Evolutionary conservation across 2,888 invertebrate species (phyloP), one percentile per base, ranked within the genome.

Genomic region (Heliconius charithonia): DNA sequence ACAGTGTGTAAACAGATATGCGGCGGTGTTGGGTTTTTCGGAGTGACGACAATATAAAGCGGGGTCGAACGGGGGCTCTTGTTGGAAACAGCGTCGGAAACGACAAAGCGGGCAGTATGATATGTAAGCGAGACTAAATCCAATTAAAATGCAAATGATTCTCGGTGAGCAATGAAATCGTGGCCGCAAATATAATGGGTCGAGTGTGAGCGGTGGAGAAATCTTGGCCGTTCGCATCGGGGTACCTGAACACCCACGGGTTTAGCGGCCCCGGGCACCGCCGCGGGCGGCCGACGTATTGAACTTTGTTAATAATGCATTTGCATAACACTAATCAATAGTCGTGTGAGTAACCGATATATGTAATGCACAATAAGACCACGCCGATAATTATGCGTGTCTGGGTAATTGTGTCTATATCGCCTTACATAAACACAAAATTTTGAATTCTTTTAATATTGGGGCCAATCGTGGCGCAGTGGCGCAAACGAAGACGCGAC

Each of bases 81-180:
- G 75, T 72, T 70, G 65, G 65, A 72, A 76, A 81, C 70, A 79
- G 63, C 70, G 69, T 77, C 76, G 78, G 75, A 75, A 80, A 83
- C 80, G 80, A 84, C 84, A 85, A 85, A 85, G 80, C 83, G 83
- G 82, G 79, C 82, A 51, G 81, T 84, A 84, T 84, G 82, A 86
- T 85, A 83, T 84, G 83, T 85, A 84, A 85, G 83, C 83, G 85
- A 85, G 84, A 85, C 82, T 85, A 87, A 86, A 87, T 87, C 85
- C 86, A 90, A 90, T 90, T 88, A 89, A 90, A 89, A 90, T 89
- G 88, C 86, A 88, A 90, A 89, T 89, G 81, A 81, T 83, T 83
- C 82, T 82, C 82, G 84, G 85, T 85, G 86, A 85, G 86, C 86
- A 89, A 89, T 89, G 88, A 88, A 89, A 89, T 86, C 87, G 87